phyloP scores from a whole-genome alignment of 2,113 vertebrate species.

The Salvelinus sp. region DNA sequence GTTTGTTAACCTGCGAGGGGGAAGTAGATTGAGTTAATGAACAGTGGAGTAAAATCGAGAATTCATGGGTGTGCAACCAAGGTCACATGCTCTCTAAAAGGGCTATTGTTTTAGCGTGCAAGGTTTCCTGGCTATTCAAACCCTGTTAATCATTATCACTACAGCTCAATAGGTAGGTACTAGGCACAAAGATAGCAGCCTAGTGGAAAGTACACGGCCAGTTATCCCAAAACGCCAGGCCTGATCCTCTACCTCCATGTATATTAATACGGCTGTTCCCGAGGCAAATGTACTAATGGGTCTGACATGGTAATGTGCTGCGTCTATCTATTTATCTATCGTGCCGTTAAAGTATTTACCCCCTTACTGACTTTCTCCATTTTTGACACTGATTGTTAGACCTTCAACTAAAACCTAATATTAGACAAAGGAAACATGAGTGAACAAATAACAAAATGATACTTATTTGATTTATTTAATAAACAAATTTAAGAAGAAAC shows the following conservation, averaged over 20 bases:
- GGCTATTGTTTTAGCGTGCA: not conserved
- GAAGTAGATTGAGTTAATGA: conserved; percentile 46
- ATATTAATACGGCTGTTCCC: not conserved
- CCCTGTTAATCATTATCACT: conserved; percentile 37
- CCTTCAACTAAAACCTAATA: too few relatives aligned
- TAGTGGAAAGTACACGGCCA: too few relatives aligned
- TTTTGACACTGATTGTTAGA: too few relatives aligned
- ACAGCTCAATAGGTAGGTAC: too few relatives aligned
- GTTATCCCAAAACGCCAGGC: not conserved
- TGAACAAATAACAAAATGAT: too few relatives aligned
- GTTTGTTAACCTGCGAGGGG: conserved; percentile 85
- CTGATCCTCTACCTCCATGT: not conserved
- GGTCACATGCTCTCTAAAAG: conserved; percentile 16
- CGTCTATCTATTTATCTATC: not conserved
- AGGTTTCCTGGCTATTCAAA: conserved; percentile 15
- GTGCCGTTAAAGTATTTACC: not conserved
- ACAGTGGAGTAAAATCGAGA: conserved; percentile 7
- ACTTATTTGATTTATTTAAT: too few relatives aligned
- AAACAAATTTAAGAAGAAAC: too few relatives aligned
- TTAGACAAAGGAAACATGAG: too few relatives aligned
- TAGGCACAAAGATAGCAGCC: too few relatives aligned
- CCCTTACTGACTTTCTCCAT: too few relatives aligned
- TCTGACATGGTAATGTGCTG: not conserved
- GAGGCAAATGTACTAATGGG: not conserved
- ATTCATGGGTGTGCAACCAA: not conserved